Conservation (phyloP, 1,140 invertebrate genomes). For the Radopholus similis region DNA sequence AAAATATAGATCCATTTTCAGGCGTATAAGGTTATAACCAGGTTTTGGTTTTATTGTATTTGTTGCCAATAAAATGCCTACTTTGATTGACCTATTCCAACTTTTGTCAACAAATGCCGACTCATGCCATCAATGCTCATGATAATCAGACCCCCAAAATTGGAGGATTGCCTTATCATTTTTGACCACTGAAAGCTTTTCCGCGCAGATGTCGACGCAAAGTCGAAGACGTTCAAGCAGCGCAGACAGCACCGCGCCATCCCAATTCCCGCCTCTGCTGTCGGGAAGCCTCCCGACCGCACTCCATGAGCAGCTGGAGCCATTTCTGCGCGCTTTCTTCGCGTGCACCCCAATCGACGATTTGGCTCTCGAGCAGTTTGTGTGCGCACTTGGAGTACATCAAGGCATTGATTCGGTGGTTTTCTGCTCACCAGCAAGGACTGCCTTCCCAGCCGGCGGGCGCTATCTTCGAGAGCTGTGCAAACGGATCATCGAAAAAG, state of each 20-base stretch:
- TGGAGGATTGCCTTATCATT: too few relatives aligned
- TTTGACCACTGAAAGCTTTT: too few relatives aligned
- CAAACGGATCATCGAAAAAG: background rate
- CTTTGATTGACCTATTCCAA: too few relatives aligned
- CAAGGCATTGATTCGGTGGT: background rate
- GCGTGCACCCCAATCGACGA: background rate
- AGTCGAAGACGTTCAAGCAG: conserved; percentile 16
- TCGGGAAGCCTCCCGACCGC: background rate
- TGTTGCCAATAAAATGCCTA: too few relatives aligned
- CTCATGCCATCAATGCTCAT: too few relatives aligned
- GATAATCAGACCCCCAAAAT: too few relatives aligned
- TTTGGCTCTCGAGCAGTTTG: background rate
- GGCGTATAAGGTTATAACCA: too few relatives aligned
- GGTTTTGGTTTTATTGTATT: too few relatives aligned
- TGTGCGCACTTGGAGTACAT: background rate
- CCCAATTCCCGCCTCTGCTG: background rate
- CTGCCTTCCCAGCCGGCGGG: background rate
- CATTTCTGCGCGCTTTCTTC: background rate
- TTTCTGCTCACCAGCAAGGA: background rate
- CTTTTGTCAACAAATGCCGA: too few relatives aligned
- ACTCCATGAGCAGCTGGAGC: background rate
- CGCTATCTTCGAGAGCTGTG: background rate
- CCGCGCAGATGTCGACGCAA: conserved; percentile 21
- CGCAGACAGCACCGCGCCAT: background rate
- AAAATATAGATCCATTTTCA: too few relatives aligned